phyloP scores from a whole-genome alignment of 2,888 invertebrate species.

The Perdita meconis region DNA sequence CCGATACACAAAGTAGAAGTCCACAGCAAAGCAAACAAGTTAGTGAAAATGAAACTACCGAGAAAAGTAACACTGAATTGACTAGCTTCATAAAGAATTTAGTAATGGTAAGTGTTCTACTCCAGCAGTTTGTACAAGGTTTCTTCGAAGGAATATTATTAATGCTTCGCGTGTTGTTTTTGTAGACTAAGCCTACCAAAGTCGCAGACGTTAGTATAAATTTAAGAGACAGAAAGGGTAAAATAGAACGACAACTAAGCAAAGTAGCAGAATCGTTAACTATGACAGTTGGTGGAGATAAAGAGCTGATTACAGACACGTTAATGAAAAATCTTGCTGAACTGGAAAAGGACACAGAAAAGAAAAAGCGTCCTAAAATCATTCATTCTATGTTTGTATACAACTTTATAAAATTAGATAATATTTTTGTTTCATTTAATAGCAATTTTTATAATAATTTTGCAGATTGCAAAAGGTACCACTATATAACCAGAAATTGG shows the following conservation, averaged over 20 bases:
- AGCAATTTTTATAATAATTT: too few species aligned
- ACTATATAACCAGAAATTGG: not conserved
- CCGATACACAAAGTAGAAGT: constrained; percentile 6
- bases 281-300: not conserved
- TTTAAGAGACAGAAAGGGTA: not conserved
- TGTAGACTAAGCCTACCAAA: constrained; percentile 1
- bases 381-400: constrained; percentile 11
- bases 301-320: not conserved
- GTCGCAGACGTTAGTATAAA: not conserved
- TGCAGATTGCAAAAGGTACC: not conserved
- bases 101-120: constrained; percentile 10
- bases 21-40: constrained; percentile 20
- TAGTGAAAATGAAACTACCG: constrained; percentile 5
- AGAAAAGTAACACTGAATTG: not conserved
- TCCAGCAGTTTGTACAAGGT: too few species aligned
- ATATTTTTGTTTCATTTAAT: not conserved
- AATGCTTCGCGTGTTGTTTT: too few species aligned
- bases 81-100: constrained; percentile 39
- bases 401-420: not conserved
- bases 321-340: not conserved
- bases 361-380: not conserved
- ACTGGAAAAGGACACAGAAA: constrained; percentile 12
- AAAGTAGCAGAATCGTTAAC: constrained; percentile 12
- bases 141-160: too few species aligned
- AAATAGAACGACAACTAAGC: constrained; percentile 14